Evolutionary conservation across 2,797 vertebrate genomes (phyloP).

Genomic region (Telmatherina bonti): DNA sequence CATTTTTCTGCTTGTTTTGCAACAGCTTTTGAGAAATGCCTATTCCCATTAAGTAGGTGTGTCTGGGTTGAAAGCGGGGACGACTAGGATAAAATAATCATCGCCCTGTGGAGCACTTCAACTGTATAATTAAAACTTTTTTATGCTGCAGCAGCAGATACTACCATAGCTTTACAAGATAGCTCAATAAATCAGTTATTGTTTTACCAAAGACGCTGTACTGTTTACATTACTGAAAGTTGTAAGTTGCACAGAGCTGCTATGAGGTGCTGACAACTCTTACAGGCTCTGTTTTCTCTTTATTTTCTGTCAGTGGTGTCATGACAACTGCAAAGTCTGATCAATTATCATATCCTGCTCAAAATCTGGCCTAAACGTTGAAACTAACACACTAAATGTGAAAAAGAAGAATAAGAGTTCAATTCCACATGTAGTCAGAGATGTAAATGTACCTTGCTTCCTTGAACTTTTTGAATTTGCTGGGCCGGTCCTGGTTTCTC

Average conservation of each 20-base stretch:
- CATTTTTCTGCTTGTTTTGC: conserved; percentile 8
- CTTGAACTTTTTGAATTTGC: conserved; percentile 93
- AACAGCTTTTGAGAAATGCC: conserved; percentile 27
- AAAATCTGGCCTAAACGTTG: background rate
- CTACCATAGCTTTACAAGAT: conserved; percentile 4
- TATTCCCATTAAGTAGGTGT: conserved; percentile 16
- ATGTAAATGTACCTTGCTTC: conserved; percentile 87
- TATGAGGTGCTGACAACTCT: background rate
- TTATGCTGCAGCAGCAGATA: background rate
- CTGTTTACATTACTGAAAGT: background rate
- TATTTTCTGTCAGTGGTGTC: background rate
- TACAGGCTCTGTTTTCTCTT: background rate
- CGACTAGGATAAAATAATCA: conserved; percentile 1
- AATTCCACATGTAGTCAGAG: background rate
- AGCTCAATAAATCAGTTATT: conserved; percentile 11
- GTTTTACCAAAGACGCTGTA: background rate
- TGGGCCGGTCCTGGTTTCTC: conserved; percentile 94
- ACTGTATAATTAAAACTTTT: background rate
- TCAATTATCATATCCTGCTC: background rate
- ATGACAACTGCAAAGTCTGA: background rate
- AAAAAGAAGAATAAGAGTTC: background rate
- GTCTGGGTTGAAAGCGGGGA: background rate
- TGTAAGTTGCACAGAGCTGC: background rate
- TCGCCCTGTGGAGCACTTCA: background rate
- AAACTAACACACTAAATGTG: background rate